Evolutionary conservation across 2,888 invertebrate genomes (phyloP).

Genomic region (Branchipolynoe longqiensis): DNA sequence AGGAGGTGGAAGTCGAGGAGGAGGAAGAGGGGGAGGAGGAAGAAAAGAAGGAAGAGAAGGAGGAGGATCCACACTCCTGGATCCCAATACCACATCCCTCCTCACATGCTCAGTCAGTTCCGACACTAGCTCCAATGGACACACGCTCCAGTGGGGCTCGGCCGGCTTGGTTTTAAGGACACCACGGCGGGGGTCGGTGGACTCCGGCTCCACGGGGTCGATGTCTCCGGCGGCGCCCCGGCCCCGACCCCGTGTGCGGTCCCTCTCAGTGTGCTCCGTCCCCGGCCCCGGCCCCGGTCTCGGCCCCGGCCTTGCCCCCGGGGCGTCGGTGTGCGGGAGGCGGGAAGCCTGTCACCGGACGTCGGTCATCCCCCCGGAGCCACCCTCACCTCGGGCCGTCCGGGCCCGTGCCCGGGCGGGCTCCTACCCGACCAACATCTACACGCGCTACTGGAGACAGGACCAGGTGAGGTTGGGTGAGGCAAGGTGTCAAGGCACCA

Average conservation of each 20-base stretch:
- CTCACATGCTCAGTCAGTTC: not conserved
- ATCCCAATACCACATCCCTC: not conserved
- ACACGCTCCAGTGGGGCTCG: too few species aligned
- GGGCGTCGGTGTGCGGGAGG: not conserved
- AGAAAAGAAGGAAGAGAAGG: not conserved
- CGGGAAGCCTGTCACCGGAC: not conserved
- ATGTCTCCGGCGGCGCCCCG: not conserved
- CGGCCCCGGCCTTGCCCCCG: not conserved
- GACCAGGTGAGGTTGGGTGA: constrained; percentile 17
- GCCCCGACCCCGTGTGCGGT: constrained; percentile 19
- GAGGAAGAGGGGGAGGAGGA: too few species aligned
- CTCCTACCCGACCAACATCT: constrained; percentile 1
- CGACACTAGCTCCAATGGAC: too few species aligned
- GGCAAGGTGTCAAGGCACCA: too few species aligned
- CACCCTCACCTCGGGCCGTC: not conserved
- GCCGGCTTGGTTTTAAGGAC: too few species aligned
- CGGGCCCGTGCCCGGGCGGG: not conserved
- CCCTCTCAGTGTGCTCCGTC: not conserved
- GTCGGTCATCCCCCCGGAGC: not conserved
- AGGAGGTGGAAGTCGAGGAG: too few species aligned
- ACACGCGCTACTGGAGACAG: constrained; percentile 23
- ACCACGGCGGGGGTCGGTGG: too few species aligned
- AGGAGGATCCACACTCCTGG: not conserved
- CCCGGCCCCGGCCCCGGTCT: not conserved
- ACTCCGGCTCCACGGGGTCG: too few species aligned